Conservation (phyloP, 1,140 invertebrate species). For the Euura saliciscinereae region DNA sequence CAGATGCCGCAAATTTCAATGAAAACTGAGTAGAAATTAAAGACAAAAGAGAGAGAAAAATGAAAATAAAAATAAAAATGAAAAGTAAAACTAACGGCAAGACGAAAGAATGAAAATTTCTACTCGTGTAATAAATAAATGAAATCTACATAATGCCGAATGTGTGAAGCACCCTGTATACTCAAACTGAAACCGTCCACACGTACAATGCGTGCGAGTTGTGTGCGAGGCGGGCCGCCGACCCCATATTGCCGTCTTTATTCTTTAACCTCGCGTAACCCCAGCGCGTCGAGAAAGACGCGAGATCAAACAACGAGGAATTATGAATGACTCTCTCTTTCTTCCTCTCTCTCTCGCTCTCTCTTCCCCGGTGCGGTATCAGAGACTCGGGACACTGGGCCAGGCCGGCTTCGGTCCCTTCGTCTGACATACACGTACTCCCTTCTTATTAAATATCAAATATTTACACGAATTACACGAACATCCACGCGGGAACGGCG, state of each 20-base stretch:
- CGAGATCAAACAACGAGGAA: slow-evolving; percentile 5
- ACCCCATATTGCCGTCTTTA: neutral
- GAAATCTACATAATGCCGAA: too few species aligned
- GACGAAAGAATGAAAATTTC: too few species aligned
- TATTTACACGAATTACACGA: neutral
- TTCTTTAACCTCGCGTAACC: slow-evolving; percentile 14
- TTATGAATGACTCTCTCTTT: slow-evolving; percentile 16
- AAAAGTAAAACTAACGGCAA: too few species aligned
- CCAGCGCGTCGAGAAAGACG: slow-evolving; percentile 1
- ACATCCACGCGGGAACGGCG: too few species aligned
- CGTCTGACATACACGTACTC: neutral
- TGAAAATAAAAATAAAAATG: too few species aligned
- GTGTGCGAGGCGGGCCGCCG: neutral
- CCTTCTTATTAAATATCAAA: neutral
- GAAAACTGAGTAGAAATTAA: too few species aligned
- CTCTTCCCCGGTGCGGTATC: neutral
- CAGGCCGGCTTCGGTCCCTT: neutral
- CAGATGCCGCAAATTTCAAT: too few species aligned
- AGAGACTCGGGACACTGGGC: neutral
- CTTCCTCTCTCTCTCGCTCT: slow-evolving; percentile 15
- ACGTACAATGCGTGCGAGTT: too few species aligned
- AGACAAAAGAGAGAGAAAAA: too few species aligned
- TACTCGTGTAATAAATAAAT: too few species aligned
- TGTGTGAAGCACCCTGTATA: too few species aligned
- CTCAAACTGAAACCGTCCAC: too few species aligned